Evolutionary conservation across 2,797 vertebrate genomes (phyloP), one percentile per base, ranked within the genome.

Genomic region (Florisuga fusca): DNA sequence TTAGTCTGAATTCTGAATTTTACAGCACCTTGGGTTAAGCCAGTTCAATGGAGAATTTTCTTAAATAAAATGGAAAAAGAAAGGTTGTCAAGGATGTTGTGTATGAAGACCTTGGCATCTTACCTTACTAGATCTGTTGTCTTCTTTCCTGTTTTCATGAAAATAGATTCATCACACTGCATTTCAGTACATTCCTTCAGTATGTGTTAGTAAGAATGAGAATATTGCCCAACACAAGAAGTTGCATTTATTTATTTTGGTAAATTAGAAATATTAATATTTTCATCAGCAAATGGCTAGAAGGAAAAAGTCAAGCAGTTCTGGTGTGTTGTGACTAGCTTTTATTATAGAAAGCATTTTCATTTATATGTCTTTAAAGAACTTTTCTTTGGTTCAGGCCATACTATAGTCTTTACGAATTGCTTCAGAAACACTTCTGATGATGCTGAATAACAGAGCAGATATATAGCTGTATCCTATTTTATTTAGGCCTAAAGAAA

Each of bases 251-350:
- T 91, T 93, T 89, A 68, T 95, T 93, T 94, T 29, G 55, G 41
- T 90, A 84, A 94, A 94, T 95, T 86, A 82, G 81, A 94, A 93
- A 85, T 94, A 93, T 81, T 91, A 93, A 74, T 93, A 69, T 78
- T 96, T 93, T 91, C 71, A 93, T 93, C 89, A 90, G 64, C 10
- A 71, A 90, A 77, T 87, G 72, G 57, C 90, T 94, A 41, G 83
- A 92, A 97, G 90, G 85, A 94, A 81, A 59, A 93, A 84, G 59
- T 87, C 67, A 91, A 83, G 75, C 11, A 0, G 27, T 48, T 77
- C 43, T 80, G n/a, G 27, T 15, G 59, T 69, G 58, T 84, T 84
- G 67, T 31, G 86, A 88, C 85, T 83, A 79, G 41, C 43, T 41
- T 94, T 54, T 88, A 55, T 94, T 85, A 38, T 26, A 38, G 76